These are phyloP conservation scores for Pontoporia blainvillei DNA, from an alignment of 2,113 vertebrate genomes.

Conservation along the genomic window DNA sequence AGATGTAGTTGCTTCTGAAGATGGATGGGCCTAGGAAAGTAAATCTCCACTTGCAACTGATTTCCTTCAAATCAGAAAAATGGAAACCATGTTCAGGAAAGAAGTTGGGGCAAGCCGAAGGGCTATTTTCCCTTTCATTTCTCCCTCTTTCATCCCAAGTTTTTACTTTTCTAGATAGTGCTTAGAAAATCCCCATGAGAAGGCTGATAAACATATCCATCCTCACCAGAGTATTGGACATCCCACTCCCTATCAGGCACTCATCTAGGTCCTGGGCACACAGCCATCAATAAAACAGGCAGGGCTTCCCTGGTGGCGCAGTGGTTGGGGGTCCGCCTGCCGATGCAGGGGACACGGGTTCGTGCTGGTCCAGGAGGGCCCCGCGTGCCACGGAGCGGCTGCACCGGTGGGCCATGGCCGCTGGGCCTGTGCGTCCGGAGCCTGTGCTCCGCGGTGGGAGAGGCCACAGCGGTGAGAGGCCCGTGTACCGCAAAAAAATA, in stretches of 20 bases:
- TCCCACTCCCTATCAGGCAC: accelerated
- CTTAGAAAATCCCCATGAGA: not conserved
- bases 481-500: too few relatives aligned
- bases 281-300: not conserved
- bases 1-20: not conserved
- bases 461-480: too few relatives aligned
- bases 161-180: not conserved
- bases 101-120: not conserved
- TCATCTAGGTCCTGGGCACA: not conserved
- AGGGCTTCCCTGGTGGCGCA: not conserved
- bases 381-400: too few relatives aligned
- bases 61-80: not conserved
- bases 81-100: not conserved
- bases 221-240: not conserved
- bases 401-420: too few relatives aligned
- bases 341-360: too few relatives aligned
- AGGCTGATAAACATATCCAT: not conserved
- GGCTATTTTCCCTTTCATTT: not conserved
- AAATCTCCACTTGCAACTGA: not conserved
- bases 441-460: too few relatives aligned
- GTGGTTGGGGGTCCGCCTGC: too few relatives aligned
- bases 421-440: too few relatives aligned
- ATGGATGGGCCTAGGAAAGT: not conserved
- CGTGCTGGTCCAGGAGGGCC: too few relatives aligned
- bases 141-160: not conserved